Percentiles rank a stretch among this genome's conserved stretches.
These are phyloP conservation scores for Spatula versicolor DNA, from an alignment of 2,797 vertebrate species.

Conservation along the genomic window DNA sequence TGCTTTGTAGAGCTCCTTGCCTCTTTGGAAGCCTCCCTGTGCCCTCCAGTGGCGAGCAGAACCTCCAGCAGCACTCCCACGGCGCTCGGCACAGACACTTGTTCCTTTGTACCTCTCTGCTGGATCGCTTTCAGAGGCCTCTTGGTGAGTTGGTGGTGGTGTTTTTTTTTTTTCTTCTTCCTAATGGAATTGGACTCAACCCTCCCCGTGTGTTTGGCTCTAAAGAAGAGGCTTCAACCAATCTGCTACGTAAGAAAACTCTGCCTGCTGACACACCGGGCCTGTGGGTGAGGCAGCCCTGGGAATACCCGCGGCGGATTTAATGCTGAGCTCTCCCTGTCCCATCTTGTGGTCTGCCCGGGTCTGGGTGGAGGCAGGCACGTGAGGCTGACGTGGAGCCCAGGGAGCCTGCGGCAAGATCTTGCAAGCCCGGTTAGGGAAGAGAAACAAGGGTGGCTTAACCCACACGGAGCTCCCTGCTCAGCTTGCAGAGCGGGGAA, in stretches of 20 bases:
- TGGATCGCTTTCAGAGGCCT: neutral
- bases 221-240: neutral
- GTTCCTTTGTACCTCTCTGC: rapidly evolving
- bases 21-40: neutral
- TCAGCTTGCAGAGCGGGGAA: neutral
- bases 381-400: neutral
- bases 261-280: neutral
- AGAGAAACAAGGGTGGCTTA: neutral
- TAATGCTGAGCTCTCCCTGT: neutral
- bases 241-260: rapidly evolving
- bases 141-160: too few relatives aligned
- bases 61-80: neutral
- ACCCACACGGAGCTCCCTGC: rapidly evolving
- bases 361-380: neutral
- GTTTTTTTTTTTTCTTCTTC: rapidly evolving
- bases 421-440: neutral
- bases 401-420: rapidly evolving
- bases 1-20: rapidly evolving
- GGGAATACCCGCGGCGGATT: rapidly evolving
- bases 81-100: rapidly evolving
- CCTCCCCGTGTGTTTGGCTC: neutral
- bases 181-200: rapidly evolving
- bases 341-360: rapidly evolving
- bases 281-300: neutral
- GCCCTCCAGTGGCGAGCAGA: slow-evolving; percentile 16